Base-by-base conservation (phyloP, 2,113 vertebrate genomes). In the Anolis sagrei region DNA sequence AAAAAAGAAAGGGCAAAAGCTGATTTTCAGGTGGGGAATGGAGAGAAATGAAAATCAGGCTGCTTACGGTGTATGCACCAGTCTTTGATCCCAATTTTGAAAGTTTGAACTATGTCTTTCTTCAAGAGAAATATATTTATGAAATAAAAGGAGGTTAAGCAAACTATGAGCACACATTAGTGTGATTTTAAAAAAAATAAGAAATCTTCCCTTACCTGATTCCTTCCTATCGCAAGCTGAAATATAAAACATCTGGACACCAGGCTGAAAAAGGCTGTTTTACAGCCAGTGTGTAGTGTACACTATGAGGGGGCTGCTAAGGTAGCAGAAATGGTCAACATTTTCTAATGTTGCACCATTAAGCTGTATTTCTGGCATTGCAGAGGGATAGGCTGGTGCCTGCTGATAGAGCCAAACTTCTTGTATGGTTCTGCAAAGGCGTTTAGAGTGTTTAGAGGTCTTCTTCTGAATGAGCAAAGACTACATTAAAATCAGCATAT, bases 131-230 rank as follows among this genome's bases (percentile, higher is more conserved):
- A 68, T n/a, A 85, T 77, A 84, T 75, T 8, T 19, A 85, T 0
- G 4, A 7, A 84, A 58, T 0, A 66, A 27, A 68, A 48, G 75
- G 4, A 73, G 77, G 82, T 84, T 85, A 85, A 86, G 84, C 89
- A 66, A 36, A 23, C 1, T 27, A 39, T 44, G 36, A 44, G 27
- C 13, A 3, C 29, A 3, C 27, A 21, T 34, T 36, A 27, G 62
- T 44, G 7, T 44, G 4, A 16, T 79, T 66, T 78, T 51, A 19
- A 64, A 27, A 66, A 23, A 27, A 4, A 3, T 66, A 25, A 27
- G 62, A 66, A 27, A 5, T 27, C 1, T 25, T 66, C 54, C 23
- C 23, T 4, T 27, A 27, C 21, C 27, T 66, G 7, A 23, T 66
- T 7, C 7, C 21, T 27, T 25, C 62, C 62, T 27, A 18, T 66